phyloP scores from a whole-genome alignment of 2,113 vertebrate genomes.

The Turnix velox region DNA sequence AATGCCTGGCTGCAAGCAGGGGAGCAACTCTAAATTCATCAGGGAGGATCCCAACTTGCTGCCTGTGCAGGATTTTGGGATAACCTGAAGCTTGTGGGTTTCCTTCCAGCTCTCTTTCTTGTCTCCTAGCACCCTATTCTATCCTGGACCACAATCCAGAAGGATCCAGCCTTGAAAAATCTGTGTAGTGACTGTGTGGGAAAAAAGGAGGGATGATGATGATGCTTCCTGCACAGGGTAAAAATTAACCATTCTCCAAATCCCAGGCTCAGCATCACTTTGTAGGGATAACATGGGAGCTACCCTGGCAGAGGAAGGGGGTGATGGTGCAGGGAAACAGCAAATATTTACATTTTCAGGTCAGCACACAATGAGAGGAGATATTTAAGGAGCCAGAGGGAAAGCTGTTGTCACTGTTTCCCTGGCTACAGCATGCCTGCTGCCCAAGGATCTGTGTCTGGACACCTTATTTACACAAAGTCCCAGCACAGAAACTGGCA shows the following conservation, averaged over 20 bases:
- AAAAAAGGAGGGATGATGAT: accelerated
- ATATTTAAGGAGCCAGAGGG: slow-evolving; percentile 4
- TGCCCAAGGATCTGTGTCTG: slow-evolving; percentile 9
- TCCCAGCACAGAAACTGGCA: slow-evolving; percentile 51
- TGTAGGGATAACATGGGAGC: not conserved
- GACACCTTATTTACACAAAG: slow-evolving; percentile 57
- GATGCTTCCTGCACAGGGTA: not conserved
- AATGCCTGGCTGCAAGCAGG: not conserved
- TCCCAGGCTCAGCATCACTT: not conserved
- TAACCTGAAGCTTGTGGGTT: not conserved
- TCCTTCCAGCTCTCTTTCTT: not conserved
- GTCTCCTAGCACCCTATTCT: not conserved
- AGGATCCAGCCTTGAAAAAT: not conserved
- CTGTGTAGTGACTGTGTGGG: accelerated
- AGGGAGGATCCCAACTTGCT: not conserved
- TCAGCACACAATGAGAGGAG: not conserved
- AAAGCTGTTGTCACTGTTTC: slow-evolving; percentile 51
- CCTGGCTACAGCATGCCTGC: slow-evolving; percentile 43
- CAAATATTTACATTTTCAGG: slow-evolving; percentile 44
- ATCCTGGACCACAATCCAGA: accelerated
- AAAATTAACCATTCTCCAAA: not conserved
- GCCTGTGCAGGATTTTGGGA: not conserved
- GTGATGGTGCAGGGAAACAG: not conserved
- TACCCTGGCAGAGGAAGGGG: not conserved
- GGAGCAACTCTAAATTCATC: not conserved